Evolutionary conservation across 2,888 invertebrate genomes (phyloP).

Genomic region (Onchidella celtica): DNA sequence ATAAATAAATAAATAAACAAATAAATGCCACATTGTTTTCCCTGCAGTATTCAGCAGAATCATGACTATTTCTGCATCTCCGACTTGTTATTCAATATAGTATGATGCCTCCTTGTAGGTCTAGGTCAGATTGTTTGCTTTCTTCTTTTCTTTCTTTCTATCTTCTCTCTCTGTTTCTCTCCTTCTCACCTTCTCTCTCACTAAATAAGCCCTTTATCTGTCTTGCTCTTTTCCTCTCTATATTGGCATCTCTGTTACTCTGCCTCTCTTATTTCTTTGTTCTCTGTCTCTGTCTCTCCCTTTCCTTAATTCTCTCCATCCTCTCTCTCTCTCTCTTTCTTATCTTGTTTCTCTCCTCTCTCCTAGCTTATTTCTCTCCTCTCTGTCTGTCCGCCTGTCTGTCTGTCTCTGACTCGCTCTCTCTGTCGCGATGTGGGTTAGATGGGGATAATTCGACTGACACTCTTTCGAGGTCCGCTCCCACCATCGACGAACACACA

Average conservation of each 20-base stretch:
- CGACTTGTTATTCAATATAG: too few relatives aligned
- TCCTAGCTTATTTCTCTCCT: background rate
- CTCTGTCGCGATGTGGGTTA: too few relatives aligned
- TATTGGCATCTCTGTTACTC: background rate
- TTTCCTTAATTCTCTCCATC: conserved; percentile 13
- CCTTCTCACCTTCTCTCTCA: background rate
- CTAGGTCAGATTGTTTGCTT: too few relatives aligned
- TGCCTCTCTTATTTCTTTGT: background rate
- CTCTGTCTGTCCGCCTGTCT: background rate
- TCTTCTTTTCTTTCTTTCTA: too few relatives aligned
- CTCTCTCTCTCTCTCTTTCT: conserved; percentile 26
- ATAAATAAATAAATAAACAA: too few relatives aligned
- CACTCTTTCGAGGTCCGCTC: too few relatives aligned
- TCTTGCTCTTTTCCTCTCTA: background rate
- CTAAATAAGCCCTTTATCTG: background rate
- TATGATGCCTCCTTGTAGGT: too few relatives aligned
- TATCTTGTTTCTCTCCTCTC: conserved; percentile 21
- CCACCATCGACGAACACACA: too few relatives aligned
- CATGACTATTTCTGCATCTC: too few relatives aligned
- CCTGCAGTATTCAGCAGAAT: too few relatives aligned
- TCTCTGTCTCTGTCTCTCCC: conserved; percentile 21
- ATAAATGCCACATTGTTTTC: too few relatives aligned
- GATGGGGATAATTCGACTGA: too few relatives aligned
- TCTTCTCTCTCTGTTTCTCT: background rate
- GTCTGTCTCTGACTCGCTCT: conserved; percentile 30